Percentiles rank a stretch among this genome's conserved stretches.
Conservation (phyloP, 2,797 vertebrate genomes). For the Lithobates pipiens region DNA sequence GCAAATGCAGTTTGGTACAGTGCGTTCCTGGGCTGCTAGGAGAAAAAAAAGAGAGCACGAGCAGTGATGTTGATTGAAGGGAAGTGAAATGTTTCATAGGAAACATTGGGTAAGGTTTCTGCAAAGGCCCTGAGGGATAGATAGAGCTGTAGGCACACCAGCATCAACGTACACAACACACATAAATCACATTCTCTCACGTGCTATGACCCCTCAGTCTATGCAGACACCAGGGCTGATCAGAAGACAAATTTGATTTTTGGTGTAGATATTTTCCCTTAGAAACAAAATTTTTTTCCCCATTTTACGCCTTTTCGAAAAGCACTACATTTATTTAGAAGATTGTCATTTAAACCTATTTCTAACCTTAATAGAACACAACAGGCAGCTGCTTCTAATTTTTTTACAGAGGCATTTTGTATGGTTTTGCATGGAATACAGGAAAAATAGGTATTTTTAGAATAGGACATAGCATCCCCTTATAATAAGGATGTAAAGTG, state of each 20-base stretch:
- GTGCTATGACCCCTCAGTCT: slow-evolving; percentile 26
- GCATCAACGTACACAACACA: slow-evolving; percentile 34
- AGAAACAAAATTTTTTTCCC: too few relatives aligned
- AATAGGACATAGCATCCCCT: too few relatives aligned
- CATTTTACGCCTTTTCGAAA: too few relatives aligned
- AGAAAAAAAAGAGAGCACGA: slow-evolving; percentile 21
- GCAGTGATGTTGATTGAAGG: slow-evolving; percentile 57
- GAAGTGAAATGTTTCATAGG: slow-evolving; percentile 49
- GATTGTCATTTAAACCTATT: neutral
- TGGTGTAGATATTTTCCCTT: neutral
- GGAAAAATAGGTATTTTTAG: too few relatives aligned
- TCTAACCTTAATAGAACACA: neutral
- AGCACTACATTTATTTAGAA: neutral
- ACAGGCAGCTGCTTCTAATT: too few relatives aligned
- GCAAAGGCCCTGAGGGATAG: slow-evolving; percentile 37
- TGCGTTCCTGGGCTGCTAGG: slow-evolving; percentile 41
- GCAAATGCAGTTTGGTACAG: slow-evolving; percentile 40
- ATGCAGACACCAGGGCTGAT: slow-evolving; percentile 24
- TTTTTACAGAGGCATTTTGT: too few relatives aligned
- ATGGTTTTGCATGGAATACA: too few relatives aligned
- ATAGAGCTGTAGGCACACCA: slow-evolving; percentile 42
- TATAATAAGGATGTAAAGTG: too few relatives aligned
- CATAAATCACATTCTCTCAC: slow-evolving; percentile 42
- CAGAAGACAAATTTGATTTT: slow-evolving; percentile 7
- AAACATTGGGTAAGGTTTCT: slow-evolving; percentile 48